phyloP scores from a whole-genome alignment of 2,888 invertebrate species.

The Agonopterix subpropinquella region DNA sequence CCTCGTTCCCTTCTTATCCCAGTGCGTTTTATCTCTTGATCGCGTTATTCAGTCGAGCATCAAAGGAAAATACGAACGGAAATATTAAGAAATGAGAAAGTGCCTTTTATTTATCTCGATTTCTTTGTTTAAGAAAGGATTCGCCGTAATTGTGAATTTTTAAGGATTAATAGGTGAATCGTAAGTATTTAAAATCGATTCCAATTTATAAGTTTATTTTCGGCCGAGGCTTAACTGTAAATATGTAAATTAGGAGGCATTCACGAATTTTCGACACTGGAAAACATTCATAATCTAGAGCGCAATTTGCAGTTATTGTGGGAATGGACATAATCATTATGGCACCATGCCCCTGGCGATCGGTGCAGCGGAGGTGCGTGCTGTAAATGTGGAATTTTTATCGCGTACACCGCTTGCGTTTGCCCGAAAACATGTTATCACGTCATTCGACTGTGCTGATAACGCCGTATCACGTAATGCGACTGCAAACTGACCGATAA shows the following conservation, averaged over 20 bases:
- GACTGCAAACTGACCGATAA: constrained; percentile 39
- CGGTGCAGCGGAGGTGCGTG: constrained; percentile 22
- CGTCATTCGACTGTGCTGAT: constrained; percentile 50
- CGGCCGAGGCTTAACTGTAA: too few species aligned
- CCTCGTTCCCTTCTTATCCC: constrained; percentile 32
- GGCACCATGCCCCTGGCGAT: neutral
- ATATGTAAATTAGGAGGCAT: too few species aligned
- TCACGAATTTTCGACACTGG: neutral
- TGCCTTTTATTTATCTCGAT: constrained; percentile 51
- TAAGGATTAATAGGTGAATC: too few species aligned
- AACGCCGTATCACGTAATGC: constrained; percentile 48
- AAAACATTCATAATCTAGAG: too few species aligned
- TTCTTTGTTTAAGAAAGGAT: constrained; percentile 43
- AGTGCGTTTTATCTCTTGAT: constrained; percentile 68
- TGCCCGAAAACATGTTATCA: constrained; percentile 57
- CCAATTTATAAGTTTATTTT: too few species aligned
- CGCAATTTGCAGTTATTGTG: too few species aligned
- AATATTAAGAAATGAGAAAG: constrained; percentile 56
- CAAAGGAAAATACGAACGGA: constrained; percentile 60
- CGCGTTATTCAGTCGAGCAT: constrained; percentile 68
- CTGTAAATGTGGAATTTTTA: constrained; percentile 47
- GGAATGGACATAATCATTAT: too few species aligned
- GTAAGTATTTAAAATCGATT: too few species aligned
- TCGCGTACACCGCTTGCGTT: constrained; percentile 32
- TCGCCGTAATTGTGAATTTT: constrained; percentile 14